Evolutionary conservation across 2,797 vertebrate species (phyloP).

Genomic region (Sebastes umbrosus): DNA sequence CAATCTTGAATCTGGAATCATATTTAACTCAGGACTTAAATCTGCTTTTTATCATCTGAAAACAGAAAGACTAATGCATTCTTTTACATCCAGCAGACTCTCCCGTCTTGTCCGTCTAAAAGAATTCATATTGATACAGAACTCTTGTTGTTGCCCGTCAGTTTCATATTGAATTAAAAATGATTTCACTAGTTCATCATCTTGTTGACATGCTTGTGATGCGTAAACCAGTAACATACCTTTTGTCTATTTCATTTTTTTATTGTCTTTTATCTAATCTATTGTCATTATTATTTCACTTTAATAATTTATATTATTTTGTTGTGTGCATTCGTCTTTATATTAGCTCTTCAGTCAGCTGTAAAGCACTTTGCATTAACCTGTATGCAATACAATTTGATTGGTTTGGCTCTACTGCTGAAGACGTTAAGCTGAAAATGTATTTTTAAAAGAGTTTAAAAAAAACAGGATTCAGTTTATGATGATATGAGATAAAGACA

Average conservation of each 20-base stretch:
- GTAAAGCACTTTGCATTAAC: background rate
- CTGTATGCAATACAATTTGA: background rate
- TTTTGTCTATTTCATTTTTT: background rate
- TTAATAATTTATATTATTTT: background rate
- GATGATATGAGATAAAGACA: too few species aligned
- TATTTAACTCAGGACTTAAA: background rate
- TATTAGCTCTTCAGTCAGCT: background rate
- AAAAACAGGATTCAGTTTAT: too few species aligned
- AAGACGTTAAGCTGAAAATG: too few species aligned
- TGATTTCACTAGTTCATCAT: too few species aligned
- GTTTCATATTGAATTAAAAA: too few species aligned
- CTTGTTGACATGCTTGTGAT: background rate
- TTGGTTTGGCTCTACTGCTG: background rate
- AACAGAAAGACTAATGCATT: background rate
- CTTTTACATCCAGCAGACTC: too few species aligned
- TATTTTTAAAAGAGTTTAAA: too few species aligned
- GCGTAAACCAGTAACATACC: background rate
- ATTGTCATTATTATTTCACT: background rate
- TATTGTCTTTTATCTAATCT: background rate
- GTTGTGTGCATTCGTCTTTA: background rate
- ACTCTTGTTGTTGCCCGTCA: too few species aligned
- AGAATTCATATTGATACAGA: too few species aligned
- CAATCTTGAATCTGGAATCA: too few species aligned
- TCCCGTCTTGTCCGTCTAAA: too few species aligned
- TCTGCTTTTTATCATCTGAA: background rate